Conservation (phyloP, 2,888 invertebrate genomes). For the Patella pellucida region DNA sequence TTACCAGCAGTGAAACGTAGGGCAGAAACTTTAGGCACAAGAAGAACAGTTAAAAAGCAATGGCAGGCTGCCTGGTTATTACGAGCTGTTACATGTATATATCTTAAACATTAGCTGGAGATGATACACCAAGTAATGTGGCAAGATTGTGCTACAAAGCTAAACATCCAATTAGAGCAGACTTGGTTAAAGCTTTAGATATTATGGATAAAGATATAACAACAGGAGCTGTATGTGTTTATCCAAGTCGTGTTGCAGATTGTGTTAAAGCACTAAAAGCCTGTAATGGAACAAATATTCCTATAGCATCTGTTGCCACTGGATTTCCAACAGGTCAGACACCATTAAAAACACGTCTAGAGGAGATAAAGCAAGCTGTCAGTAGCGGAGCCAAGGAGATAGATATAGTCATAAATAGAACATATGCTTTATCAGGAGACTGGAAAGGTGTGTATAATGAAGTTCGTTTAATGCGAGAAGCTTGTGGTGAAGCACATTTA, state of each 20-base stretch:
- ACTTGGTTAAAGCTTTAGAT: constrained; percentile 68
- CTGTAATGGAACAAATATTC: constrained; percentile 75
- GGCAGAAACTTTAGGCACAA: constrained; percentile 73
- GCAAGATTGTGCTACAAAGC: constrained; percentile 86
- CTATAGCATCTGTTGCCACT: constrained; percentile 91
- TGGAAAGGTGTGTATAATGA: constrained; percentile 89
- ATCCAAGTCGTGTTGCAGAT: constrained; percentile 87
- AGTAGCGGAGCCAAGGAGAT: constrained; percentile 91
- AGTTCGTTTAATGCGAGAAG: constrained; percentile 83
- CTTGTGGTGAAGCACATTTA: constrained; percentile 84
- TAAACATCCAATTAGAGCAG: constrained; percentile 69
- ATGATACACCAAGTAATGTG: constrained; percentile 80
- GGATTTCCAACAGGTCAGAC: constrained; percentile 96
- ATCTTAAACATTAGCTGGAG: constrained; percentile 90
- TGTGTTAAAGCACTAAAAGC: constrained; percentile 75
- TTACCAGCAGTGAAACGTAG: constrained; percentile 75
- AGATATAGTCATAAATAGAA: constrained; percentile 94
- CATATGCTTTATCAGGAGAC: constrained; percentile 83
- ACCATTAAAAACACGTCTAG: constrained; percentile 82
- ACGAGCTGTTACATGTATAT: constrained; percentile 87
- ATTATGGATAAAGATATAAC: constrained; percentile 68
- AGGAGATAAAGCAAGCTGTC: constrained; percentile 87
- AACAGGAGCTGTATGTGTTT: constrained; percentile 95
- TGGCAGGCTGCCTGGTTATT: constrained; percentile 81
- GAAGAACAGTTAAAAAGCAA: constrained; percentile 72